Evolutionary conservation across 2,113 vertebrate genomes (phyloP), one percentile per base, ranked within the genome.

Genomic region (Ranitomeya variabilis): DNA sequence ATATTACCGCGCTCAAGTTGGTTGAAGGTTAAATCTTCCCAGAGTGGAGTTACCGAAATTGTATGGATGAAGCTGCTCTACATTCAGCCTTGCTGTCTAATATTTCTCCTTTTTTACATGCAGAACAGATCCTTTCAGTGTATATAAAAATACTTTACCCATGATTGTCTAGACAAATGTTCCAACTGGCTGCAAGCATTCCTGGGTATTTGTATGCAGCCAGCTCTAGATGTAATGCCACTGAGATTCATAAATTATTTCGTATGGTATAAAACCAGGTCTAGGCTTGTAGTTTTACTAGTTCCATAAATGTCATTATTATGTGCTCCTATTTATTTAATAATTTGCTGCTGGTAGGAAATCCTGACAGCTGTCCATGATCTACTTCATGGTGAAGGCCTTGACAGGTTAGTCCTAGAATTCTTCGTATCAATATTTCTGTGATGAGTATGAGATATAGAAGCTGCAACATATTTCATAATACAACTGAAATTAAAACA

Each of bases 171-270:
- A 80, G 21, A 80, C 52, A 57, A 13, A 80, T 23, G 10, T 57
- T 59, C 12, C 55, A 57, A 52, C 54, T 3, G n/a, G 51, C 52
- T 80, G 54, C 54, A 4, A 15, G n/a, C 14, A 31, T 31, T 26
- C 54, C 78, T 59, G 78, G 55, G n/a, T 59, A 31, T 60, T 60
- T 57, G 67, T 69, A 69, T 84, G 64, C 64, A 55, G 67, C 16
- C 15, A 71, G 51, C 64, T 15, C 60, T 84, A n/a, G 54, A 21
- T 67, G 4, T 2, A 51, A 52, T 51, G 5, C 64, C 26, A 18
- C 14, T 78, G 21, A 13, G 18, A 52, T 78, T 16, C 73, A 3
- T 7, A 76, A 37, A 76, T 76, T 18, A 14, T 19, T 1, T 16
- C 19, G 18, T 64, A 21, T 21, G 18, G 62, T 64, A 64, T 64